Evolutionary conservation across 1,140 invertebrate species (phyloP), one percentile per base, ranked within the genome.

Genomic region (Drosophila lacertosa): DNA sequence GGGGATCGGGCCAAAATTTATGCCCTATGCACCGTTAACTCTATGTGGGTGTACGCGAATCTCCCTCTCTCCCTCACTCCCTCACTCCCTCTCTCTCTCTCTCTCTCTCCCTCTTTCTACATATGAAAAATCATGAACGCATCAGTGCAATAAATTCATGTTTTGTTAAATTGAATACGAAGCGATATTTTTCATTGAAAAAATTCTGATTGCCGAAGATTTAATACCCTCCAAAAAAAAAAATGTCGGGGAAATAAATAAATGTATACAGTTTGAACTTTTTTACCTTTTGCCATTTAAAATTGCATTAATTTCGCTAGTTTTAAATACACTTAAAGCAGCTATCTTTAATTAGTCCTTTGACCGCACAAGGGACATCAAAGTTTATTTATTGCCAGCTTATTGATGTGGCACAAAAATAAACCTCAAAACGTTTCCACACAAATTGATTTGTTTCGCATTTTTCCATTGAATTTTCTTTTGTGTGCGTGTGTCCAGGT

Each of bases 21-120:
- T 88, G 74, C 74, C 74, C 59, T 84, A 72, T 84, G 75, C 75
- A 76, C 80, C 72, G 68, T 76, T 86, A 82, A 82, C 71, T 75
- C 55, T 58, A 24, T 63, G 65, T 71, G 64, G 44, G 64, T 80
- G 54, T 57, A 29, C 40, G 42, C 51, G 35, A 54, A 54, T 40
- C 51, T 26, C 35, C 10, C 50, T 16, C 6, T 13, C 32, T 0
- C 18, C 6, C 11, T 11, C 5, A 2, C 11, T 2, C 50, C 11
- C 16, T 7, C 18, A 0, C 13, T 22, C 32, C n/a, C 29, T 20
- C 15, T 32, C 2, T 16, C 11, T 13, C 40, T 10, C 1, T 3
- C n/a, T 18, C 15, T 33, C 16, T 24, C 3, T 11, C 16, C 11
- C 16, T 42, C 16, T 1, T 13, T 48, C n/a, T 32, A 9, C 10